A percentile compares a stretch with the other conserved stretches of the same genome.
Evolutionary conservation across 2,113 vertebrate species (phyloP).

Genomic region (Opisthocomus hoazin): DNA sequence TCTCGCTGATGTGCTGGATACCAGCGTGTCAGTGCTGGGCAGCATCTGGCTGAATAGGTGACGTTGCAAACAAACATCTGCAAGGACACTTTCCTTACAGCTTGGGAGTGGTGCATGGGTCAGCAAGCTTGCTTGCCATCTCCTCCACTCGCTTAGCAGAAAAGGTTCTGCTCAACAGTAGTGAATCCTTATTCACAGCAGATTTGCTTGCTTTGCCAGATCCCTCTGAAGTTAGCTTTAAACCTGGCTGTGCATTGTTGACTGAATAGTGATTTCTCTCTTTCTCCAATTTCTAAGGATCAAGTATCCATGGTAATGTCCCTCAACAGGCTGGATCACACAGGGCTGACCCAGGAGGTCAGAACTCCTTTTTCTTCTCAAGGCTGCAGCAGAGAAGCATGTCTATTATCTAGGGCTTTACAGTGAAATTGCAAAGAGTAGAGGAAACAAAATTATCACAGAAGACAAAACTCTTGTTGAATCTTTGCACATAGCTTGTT

Average conservation of each 20-base stretch:
- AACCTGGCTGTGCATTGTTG: neutral
- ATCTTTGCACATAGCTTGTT: neutral
- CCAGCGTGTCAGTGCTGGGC: neutral
- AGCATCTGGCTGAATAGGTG: neutral
- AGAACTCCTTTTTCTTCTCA: neutral
- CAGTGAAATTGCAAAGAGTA: neutral
- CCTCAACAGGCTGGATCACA: neutral
- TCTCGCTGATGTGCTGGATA: neutral
- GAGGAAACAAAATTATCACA: neutral
- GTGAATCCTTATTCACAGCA: neutral
- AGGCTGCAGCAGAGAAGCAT: neutral
- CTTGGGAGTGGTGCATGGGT: neutral
- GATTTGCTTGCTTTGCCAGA: neutral
- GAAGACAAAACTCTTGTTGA: neutral
- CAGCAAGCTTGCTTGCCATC: neutral
- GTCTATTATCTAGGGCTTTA: neutral
- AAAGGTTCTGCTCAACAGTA: neutral
- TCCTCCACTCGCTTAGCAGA: neutral
- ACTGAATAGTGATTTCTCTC: neutral
- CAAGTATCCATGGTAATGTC: neutral
- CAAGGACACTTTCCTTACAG: neutral
- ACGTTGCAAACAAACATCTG: neutral
- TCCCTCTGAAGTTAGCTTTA: neutral
- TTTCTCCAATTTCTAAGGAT: neutral
- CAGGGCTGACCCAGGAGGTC: neutral